Conservation (phyloP, 2,797 vertebrate species). For the Glossophaga mutica region DNA sequence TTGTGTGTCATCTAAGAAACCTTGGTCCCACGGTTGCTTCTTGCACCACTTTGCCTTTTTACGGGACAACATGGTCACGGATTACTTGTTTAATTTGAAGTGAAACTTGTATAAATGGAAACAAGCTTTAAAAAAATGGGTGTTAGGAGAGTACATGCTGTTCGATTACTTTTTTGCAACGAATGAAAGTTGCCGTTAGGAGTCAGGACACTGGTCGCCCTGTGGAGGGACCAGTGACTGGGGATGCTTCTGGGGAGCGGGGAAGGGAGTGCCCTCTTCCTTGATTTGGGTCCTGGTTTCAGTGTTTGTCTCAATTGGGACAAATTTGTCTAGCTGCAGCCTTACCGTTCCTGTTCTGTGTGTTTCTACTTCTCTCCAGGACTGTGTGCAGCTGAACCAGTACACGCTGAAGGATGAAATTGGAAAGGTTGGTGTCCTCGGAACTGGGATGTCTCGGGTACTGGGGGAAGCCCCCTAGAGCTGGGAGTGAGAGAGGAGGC, state of each 20-base stretch:
- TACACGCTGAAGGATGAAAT: conserved; percentile 99
- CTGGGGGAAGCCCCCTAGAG: neutral
- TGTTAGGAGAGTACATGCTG: neutral
- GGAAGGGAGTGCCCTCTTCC: neutral
- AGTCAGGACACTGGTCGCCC: neutral
- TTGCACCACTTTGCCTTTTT: neutral
- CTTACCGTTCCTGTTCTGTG: neutral
- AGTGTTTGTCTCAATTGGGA: neutral
- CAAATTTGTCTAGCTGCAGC: neutral
- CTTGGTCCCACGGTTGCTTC: neutral
- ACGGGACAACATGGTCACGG: neutral
- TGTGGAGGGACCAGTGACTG: neutral
- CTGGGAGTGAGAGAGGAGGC: neutral
- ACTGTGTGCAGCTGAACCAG: conserved; percentile 98
- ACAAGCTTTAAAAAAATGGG: neutral
- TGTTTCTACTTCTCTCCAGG: conserved; percentile 79
- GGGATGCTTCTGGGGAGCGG: neutral
- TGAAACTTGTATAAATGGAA: neutral
- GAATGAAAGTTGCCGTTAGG: neutral
- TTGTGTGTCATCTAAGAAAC: neutral
- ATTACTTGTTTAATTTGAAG: conserved; percentile 4
- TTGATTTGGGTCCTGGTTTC: neutral
- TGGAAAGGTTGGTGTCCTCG: conserved; percentile 89
- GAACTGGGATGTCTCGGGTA: neutral
- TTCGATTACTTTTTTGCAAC: neutral